Percentiles rank a stretch among this genome's conserved stretches.
These are phyloP conservation scores for Petrolisthes manimaculis DNA, from an alignment of 2,888 invertebrate species.

Conservation along the genomic window DNA sequence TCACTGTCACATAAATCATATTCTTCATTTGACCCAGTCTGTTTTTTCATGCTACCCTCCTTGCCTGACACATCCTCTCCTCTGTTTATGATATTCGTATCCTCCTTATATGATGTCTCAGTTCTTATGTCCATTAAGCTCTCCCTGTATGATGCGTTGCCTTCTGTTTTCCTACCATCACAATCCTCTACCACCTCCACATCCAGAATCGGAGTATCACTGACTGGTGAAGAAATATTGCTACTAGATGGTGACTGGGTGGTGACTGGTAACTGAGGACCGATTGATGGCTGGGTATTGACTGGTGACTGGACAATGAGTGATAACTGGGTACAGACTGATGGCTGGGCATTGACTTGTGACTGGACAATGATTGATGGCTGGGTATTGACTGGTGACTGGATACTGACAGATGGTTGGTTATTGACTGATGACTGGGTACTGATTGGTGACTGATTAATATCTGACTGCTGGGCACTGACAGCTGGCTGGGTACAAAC, in stretches of 20 bases:
- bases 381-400: background rate
- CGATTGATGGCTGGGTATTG: background rate
- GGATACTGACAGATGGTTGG: background rate
- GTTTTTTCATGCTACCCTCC: no score
- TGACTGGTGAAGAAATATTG: no score
- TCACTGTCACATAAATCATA: no score
- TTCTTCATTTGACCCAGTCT: no score
- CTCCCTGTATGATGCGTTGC: no score
- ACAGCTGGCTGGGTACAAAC: background rate
- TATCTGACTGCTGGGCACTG: background rate
- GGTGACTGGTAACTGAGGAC: background rate
- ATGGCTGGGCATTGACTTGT: background rate
- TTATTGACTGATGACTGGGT: background rate
- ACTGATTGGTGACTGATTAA: constrained; percentile 4
- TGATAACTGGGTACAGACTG: background rate
- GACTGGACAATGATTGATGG: background rate
- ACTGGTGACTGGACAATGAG: background rate
- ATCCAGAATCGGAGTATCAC: no score
- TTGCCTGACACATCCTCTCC: no score
- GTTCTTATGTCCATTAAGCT: no score
- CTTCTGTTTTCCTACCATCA: no score
- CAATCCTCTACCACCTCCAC: no score
- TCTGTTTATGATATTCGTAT: no score
- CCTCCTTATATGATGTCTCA: no score
- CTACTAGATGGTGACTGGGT: background rate